Conservation (phyloP, 64 coral and sea anemone species). For the Actinia tenebrosa region DNA sequence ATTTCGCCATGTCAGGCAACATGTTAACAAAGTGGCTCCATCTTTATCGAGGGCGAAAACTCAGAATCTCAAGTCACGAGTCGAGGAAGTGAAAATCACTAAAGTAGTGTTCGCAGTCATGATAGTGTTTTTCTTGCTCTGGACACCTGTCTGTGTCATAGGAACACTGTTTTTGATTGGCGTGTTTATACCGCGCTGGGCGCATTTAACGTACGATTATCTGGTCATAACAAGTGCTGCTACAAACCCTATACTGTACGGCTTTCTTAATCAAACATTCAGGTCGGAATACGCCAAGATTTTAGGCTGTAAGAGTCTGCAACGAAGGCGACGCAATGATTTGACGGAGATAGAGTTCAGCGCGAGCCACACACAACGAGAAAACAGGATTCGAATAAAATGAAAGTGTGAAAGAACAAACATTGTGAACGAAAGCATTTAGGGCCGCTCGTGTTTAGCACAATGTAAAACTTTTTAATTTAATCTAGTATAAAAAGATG, state of each 20-base stretch:
- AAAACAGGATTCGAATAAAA: background rate
- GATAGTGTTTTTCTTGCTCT: constrained; percentile 37
- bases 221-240: constrained; percentile 25
- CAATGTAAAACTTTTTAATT: background rate
- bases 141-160: constrained; percentile 44
- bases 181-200: constrained; percentile 7
- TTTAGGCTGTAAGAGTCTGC: background rate
- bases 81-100: constrained; percentile 39
- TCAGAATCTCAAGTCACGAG: constrained; percentile 9
- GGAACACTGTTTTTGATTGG: constrained; percentile 25
- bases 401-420: background rate
- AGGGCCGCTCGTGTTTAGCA: too few species aligned
- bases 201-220: constrained; percentile 39
- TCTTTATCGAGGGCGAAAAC: background rate
- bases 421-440: background rate
- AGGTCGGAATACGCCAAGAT: constrained; percentile 33
- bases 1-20: constrained; percentile 7
- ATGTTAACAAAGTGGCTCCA: background rate
- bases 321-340: background rate
- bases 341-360: background rate
- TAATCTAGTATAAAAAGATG: too few species aligned
- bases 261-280: constrained; percentile 34
- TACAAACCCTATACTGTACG: constrained; percentile 41
- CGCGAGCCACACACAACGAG: background rate
- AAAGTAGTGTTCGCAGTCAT: constrained; percentile 19